Base-by-base conservation (phyloP, 2,888 invertebrate species). In the Harpalus rubripes region DNA sequence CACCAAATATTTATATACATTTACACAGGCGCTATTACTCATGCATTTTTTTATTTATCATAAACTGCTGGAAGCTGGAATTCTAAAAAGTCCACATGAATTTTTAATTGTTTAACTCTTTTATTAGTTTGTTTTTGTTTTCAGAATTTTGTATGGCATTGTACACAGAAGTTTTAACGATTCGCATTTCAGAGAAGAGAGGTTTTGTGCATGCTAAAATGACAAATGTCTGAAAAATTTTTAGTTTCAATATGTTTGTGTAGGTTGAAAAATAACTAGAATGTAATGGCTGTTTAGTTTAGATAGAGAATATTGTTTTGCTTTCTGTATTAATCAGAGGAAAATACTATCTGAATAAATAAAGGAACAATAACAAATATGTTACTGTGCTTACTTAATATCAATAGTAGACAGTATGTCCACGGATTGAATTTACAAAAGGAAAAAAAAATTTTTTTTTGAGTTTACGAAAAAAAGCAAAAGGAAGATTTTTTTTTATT, bases 61-160 rank as follows among this genome's bases (percentile, higher is more conserved):
- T 7, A 16, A 61, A 61, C 8, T 63, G 22, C 7, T 63, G 7
- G 8, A 63, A 63, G 1, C n/a, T n/a, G n/a, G n/a, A n/a, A n/a
- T 61, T 61, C 22, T 18, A 22, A 22, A 61, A 61, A 61, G 7
- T 4, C 22, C 61, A 61, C 7, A 15, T 59, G 59, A 61, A 22
- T 61, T 61, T 10, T 22, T 10, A 61, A 8, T 22, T 22, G 22
- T 61, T 61, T 15, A 7, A n/a, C 7, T 56, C 56, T 59, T 59
- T 59, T 59, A 59, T 15, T 59, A 16, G 16, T 15, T 8, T 22
- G 10, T 61, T 61, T 7, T 8, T 2, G 22, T 26, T 26, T 63
- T 63, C 0, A 63, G 26, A 63, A 63, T 26, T 63, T 63, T 63
- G 63, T 63, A 0, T 63, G 63, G 7, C 58, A 61, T 16, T 61